Conservation (phyloP, 2,888 invertebrate genomes). For the Drosophila picticornis region DNA sequence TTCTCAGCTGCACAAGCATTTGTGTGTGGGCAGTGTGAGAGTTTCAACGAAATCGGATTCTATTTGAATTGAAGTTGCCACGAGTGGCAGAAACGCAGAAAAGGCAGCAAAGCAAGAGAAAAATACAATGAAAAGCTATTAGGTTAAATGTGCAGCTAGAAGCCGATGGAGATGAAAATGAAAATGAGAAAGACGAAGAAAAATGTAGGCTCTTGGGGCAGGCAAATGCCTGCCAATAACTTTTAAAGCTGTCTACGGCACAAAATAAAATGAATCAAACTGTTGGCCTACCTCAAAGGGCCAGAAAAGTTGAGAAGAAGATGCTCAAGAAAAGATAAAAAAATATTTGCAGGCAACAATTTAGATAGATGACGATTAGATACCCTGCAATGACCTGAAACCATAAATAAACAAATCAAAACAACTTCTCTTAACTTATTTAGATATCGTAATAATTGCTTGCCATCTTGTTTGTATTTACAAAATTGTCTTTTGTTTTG, state of each 20-base stretch:
- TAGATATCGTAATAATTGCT: neutral
- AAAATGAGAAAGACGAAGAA: constrained; percentile 8
- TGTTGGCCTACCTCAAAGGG: constrained; percentile 25
- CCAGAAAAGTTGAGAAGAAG: constrained; percentile 27
- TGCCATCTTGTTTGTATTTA: neutral
- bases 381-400: neutral
- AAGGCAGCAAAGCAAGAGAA: constrained; percentile 31
- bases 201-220: constrained; percentile 30
- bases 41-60: neutral
- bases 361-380: constrained; percentile 7
- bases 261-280: constrained; percentile 43
- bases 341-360: constrained; percentile 11
- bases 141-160: constrained; percentile 53
- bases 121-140: constrained; percentile 68
- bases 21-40: neutral
- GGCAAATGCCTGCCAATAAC: constrained; percentile 54
- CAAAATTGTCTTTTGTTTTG: neutral
- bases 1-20: neutral
- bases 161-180: constrained; percentile 20
- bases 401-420: neutral
- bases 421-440: neutral
- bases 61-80: constrained; percentile 31
- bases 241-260: constrained; percentile 30
- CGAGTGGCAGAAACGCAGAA: constrained; percentile 13
- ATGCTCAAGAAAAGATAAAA: constrained; percentile 26